Base-by-base conservation (phyloP, 1,140 invertebrate species). In the Lasioglossum albipes region DNA sequence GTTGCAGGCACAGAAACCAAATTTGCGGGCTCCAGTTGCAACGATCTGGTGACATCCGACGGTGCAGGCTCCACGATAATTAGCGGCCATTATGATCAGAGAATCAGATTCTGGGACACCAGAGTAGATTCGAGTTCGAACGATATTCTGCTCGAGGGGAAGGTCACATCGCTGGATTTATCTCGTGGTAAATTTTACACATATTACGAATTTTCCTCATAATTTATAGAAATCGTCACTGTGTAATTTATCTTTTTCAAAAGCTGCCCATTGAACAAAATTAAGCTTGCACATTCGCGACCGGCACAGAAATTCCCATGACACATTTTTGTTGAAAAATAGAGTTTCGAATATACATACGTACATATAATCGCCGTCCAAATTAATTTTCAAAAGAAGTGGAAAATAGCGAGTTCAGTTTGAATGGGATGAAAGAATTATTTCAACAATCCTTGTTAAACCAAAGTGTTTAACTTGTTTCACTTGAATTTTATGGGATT, bases 1-100 rank as follows among this genome's bases (percentile, higher is more conserved):
- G 80, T 86, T 90, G 75, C 93, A 98, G 97, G 97, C 94, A 96
- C 97, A 83, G 97, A 98, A 92, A 99, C 99, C 2, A 98, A 99
- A 93, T 99, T 99, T 92, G 98, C 98, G 76, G 98, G 98, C 27
- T 99, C 98, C 12, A 98, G 97, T 90, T 99, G 98, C 92, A 98
- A 99, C 92, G 99, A 99, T 94, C 93, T 99, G 31, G 98, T 99
- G 49, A 98, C 97, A 71, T 96, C 95, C 31, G 97, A 98, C 88
- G 95, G 96, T 61, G 95, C 97, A 2, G 98, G 97, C n/a, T 96
- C 97, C 18, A 97, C 96, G 36, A 97, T 99, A 81, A 98, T 99
- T 81, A 99, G 98, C 87, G 98, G 98, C 20, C 99, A 99, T 94
- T 99, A 98, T 93, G 99, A 99, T 94, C 99, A 99, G 93, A 96